Base-by-base conservation (phyloP, 2,797 vertebrate genomes). In the Arnoldichthys spilopterus region DNA sequence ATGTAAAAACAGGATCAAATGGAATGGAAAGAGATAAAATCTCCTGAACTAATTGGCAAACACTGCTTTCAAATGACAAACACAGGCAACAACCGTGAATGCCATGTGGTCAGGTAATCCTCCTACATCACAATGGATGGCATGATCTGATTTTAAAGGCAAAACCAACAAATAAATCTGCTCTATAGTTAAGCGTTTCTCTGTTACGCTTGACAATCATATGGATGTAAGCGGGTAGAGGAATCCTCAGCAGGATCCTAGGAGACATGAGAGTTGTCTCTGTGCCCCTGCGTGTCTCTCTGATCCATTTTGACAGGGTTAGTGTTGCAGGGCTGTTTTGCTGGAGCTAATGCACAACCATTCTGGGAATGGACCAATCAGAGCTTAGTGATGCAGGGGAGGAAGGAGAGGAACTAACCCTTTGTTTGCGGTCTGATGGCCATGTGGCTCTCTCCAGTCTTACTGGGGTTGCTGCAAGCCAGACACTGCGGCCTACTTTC, bases 281-380 rank as follows among this genome's bases (percentile, higher is more conserved):
- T 22, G 71, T 61, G 70, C 40, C 43, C 15, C 20, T 32, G 51
- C 2, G 1, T 69, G 26, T 80, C 80, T 77, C 72, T 81, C 74
- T 92, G 90, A 93, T 93, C 82, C 71, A 90, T 89, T 89, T 75
- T 92, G 90, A 91, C 90, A 88, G 89, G 86, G 85, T 88, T 85
- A 77, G 88, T 59, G 85, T 91, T 87, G 80, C 13, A 84, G 71
- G 88, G 91, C 87, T 88, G 85, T 88, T 90, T 87, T 89, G 83
- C 87, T 89, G 84, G 86, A 90, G 86, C 85, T 88, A 90, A 87
- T 89, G 86, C 85, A 73, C 87, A 89, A 85, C 80, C 82, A 88
- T 87, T 89, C 86, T 90, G 87, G 74, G 87, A 86, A 87, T 83
- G 82, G 84, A 87, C 90, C 89, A 88, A 91, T 92, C 74, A 85